These are phyloP conservation scores for Gorsachius magnificus DNA, from an alignment of 2,797 vertebrate species.

Conservation along the genomic window DNA sequence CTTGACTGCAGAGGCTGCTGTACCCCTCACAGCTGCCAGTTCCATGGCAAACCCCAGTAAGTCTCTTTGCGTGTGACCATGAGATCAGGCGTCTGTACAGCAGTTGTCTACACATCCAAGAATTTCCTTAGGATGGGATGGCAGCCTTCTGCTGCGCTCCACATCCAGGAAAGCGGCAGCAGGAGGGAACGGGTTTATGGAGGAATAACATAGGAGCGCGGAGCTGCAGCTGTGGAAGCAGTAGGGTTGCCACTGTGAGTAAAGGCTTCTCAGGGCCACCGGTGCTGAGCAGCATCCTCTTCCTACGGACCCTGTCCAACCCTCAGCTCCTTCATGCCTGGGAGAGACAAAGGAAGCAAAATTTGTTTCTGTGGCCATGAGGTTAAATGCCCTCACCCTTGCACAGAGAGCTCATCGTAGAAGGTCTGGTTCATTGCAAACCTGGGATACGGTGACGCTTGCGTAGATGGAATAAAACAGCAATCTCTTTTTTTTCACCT, in stretches of 20 bases:
- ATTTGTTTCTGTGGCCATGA: not conserved
- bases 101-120: not conserved
- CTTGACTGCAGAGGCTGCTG: not conserved
- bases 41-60: not conserved
- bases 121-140: not conserved
- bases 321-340: accelerated
- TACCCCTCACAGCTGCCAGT: not conserved
- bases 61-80: accelerated
- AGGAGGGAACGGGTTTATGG: not conserved
- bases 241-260: not conserved
- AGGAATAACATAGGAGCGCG: accelerated
- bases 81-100: not conserved
- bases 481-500: not conserved
- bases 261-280: not conserved
- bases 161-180: not conserved
- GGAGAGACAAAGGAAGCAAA: not conserved
- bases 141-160: not conserved
- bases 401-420: not conserved
- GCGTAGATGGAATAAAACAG: not conserved
- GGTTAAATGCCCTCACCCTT: not conserved
- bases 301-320: accelerated
- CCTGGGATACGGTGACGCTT: accelerated
- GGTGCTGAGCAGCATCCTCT: not conserved
- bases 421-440: not conserved
- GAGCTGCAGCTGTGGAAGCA: not conserved